Percentiles rank a stretch among this genome's conserved stretches.
Evolutionary conservation across 2,113 vertebrate species (phyloP).

Genomic region (Falcunculus frontatus): DNA sequence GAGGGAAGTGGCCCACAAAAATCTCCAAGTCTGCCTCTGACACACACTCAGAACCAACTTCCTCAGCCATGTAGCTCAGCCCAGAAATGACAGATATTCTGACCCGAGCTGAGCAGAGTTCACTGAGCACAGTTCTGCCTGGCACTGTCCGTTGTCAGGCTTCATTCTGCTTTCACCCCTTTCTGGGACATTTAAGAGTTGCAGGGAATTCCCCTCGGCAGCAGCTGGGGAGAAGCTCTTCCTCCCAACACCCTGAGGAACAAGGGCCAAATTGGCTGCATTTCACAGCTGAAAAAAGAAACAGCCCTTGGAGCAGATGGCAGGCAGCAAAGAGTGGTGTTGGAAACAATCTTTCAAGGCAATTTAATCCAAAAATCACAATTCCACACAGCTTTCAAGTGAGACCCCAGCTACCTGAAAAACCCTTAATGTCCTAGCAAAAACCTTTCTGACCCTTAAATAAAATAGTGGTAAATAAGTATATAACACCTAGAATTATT

Average conservation of each 20-base stretch:
- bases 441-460: background rate
- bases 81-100: background rate
- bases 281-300: slow-evolving; percentile 56
- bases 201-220: slow-evolving; percentile 43
- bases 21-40: background rate
- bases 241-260: slow-evolving; percentile 12
- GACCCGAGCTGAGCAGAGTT: background rate
- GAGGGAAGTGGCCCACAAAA: background rate
- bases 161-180: slow-evolving; percentile 31
- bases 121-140: slow-evolving; percentile 15
- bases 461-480: background rate
- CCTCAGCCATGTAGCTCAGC: background rate
- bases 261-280: slow-evolving; percentile 34
- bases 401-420: background rate
- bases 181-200: slow-evolving; percentile 10
- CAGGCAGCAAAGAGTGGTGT: slow-evolving; percentile 30
- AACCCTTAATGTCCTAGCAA: background rate
- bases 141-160: background rate
- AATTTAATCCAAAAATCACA: background rate
- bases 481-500: background rate
- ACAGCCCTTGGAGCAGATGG: slow-evolving; percentile 52
- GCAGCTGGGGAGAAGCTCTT: slow-evolving; percentile 28
- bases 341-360: slow-evolving; percentile 39
- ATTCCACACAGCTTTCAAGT: background rate
- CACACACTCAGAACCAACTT: background rate